Evolutionary conservation across 2,113 vertebrate genomes (phyloP), one percentile per base, ranked within the genome.

Genomic region (Tauraco erythrolophus): DNA sequence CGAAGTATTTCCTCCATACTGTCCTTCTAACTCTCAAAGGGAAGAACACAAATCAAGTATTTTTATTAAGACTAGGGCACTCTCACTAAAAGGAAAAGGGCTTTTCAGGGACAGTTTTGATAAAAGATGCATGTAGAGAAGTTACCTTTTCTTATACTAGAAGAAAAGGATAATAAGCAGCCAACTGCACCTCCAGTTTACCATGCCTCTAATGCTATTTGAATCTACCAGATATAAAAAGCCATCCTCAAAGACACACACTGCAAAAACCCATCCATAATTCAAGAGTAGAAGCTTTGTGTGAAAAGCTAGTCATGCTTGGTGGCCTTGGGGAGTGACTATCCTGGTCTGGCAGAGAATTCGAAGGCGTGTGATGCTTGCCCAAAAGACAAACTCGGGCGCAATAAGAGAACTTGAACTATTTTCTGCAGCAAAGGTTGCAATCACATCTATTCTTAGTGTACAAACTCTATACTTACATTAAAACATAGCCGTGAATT

Each of bases 301-400:
- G 14, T 56, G n/a, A 51, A 96, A 88, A 92, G 4, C 18, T 81
- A 60, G 41, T 81, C 19, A 54, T 54, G 33, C 62, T 19, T 1
- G 2, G 39, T 50, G n/a, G 46, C 71, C 14, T 74, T 77, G 39
- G 9, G n/a, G 14, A 88, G 31, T 0, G 0, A 10, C 22, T 65
- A 4, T 7, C 19, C 19, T 41, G 24, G 15, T 77, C 50, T 87
- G 33, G 22, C 39, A 74, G 19, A 74, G 35, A 72, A 68, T 69
- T 93, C 0, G 0, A 16, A 58, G 31, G 8, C 41, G 21, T 28
- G 27, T 50, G 50, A 62, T 87, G n/a, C 33, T 80, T 83, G 30
- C 16, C 43, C 23, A 51, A 25, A n/a, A 79, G 79, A 37, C 11
- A 72, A 88, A 84, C 5, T 69, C 11, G 22, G 46, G 33, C 31